Conservation (phyloP, 2,797 vertebrate genomes). For the Spheniscus humboldti region DNA sequence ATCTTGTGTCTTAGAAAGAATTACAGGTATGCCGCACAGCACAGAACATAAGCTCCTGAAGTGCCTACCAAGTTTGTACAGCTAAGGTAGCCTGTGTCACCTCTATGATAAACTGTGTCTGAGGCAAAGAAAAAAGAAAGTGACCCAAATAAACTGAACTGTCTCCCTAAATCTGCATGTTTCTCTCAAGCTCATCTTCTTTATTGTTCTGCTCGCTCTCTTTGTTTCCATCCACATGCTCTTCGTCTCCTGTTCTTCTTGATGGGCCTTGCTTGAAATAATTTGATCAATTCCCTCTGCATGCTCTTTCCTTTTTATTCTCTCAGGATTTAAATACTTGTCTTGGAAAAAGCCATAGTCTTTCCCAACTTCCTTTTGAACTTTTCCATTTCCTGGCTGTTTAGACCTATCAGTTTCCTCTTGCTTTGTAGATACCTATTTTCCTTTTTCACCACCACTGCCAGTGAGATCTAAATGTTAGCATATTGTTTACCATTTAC, state of each 20-base stretch:
- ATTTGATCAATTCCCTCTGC: background rate
- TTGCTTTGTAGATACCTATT: background rate
- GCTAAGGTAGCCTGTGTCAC: background rate
- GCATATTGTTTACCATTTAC: background rate
- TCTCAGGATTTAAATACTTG: background rate
- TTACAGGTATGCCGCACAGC: background rate
- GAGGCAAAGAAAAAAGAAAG: background rate
- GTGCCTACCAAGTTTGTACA: background rate
- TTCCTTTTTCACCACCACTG: background rate
- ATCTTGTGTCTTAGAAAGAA: background rate
- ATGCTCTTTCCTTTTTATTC: background rate
- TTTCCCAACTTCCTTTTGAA: background rate
- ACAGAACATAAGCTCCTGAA: background rate
- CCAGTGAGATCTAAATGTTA: background rate
- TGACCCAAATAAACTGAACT: background rate
- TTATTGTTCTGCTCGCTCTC: background rate
- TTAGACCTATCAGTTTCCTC: background rate
- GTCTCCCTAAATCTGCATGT: background rate
- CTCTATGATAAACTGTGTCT: background rate
- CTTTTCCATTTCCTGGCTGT: background rate
- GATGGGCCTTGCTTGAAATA: background rate
- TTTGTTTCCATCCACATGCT: background rate
- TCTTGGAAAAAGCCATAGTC: background rate
- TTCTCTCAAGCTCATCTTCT: background rate
- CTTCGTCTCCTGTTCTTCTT: background rate